Conservation (phyloP, 2,888 invertebrate species). For the Dione vanillae region DNA sequence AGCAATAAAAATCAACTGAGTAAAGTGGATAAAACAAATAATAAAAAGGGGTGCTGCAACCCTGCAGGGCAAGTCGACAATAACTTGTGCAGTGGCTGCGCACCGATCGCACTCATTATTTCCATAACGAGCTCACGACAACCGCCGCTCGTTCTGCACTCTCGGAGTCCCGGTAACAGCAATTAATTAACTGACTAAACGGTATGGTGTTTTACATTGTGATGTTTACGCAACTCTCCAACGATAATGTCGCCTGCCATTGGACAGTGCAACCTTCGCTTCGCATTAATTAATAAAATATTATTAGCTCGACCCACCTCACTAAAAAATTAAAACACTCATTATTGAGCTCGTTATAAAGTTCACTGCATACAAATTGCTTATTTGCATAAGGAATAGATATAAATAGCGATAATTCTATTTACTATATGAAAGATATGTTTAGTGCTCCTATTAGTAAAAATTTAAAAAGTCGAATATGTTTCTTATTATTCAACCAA, state of each 20-base stretch:
- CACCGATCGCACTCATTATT: slow-evolving; percentile 76
- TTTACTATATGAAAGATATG: slow-evolving; percentile 45
- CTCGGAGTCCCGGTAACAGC: slow-evolving; percentile 70
- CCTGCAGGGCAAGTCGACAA: slow-evolving; percentile 52
- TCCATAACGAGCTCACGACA: slow-evolving; percentile 77
- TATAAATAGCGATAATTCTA: slow-evolving; percentile 53
- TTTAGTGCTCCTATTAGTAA: slow-evolving; percentile 38
- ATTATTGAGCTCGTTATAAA: slow-evolving; percentile 71
- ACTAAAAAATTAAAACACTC: slow-evolving; percentile 79
- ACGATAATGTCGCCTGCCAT: slow-evolving; percentile 75
- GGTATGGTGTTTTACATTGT: slow-evolving; percentile 81
- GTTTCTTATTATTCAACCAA: slow-evolving; percentile 34
- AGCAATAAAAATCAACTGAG: slow-evolving; percentile 58
- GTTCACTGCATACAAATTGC: slow-evolving; percentile 76
- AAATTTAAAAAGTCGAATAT: slow-evolving; percentile 41
- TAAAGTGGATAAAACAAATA: slow-evolving; percentile 67
- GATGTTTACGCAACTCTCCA: slow-evolving; percentile 81
- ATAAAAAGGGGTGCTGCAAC: slow-evolving; percentile 49
- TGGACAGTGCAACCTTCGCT: slow-evolving; percentile 67
- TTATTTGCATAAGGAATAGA: slow-evolving; percentile 69
- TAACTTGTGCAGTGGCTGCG: slow-evolving; percentile 66
- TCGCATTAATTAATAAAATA: slow-evolving; percentile 80
- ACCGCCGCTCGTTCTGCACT: slow-evolving; percentile 55
- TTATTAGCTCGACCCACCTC: slow-evolving; percentile 73
- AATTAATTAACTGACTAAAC: slow-evolving; percentile 84